Percentiles rank a stretch among this genome's conserved stretches.
Evolutionary conservation across 2,797 vertebrate genomes (phyloP).

Genomic region (Catostomus latipinnis): DNA sequence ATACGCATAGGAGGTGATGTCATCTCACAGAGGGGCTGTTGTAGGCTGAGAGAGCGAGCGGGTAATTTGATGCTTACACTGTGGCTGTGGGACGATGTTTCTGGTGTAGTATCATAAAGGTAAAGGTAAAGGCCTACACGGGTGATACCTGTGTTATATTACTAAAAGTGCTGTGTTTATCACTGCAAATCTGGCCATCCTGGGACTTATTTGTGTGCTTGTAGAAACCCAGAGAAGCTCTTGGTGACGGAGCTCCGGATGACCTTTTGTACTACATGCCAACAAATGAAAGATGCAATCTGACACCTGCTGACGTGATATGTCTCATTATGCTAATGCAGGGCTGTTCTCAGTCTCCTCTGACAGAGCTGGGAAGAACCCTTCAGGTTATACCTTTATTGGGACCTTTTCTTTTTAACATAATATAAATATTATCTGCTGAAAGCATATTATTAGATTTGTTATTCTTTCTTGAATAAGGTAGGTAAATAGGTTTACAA

Average conservation of each 20-base stretch:
- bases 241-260: constrained; percentile 26
- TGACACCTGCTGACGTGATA: constrained; percentile 45
- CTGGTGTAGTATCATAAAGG: background rate
- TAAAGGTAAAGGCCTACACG: constrained; percentile 36
- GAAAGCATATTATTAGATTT: constrained; percentile 43
- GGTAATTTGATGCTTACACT: constrained; percentile 12
- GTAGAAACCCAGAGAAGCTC: constrained; percentile 21
- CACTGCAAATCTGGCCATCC: background rate
- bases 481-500: constrained; percentile 10
- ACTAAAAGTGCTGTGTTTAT: constrained; percentile 15
- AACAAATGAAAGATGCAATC: constrained; percentile 35
- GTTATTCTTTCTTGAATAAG: background rate
- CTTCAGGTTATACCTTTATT: constrained; percentile 18
- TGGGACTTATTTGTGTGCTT: constrained; percentile 1
- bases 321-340: constrained; percentile 48
- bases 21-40: constrained; percentile 28
- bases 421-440: constrained; percentile 41
- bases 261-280: constrained; percentile 44
- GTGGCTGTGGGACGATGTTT: constrained; percentile 23
- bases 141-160: constrained; percentile 27
- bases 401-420: constrained; percentile 34
- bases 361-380: constrained; percentile 9
- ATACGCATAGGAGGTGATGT: constrained; percentile 35
- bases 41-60: background rate
- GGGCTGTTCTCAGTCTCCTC: background rate